Evolutionary conservation across 2,797 vertebrate genomes (phyloP), one percentile per base, ranked within the genome.

Genomic region (Syncerus caffer): DNA sequence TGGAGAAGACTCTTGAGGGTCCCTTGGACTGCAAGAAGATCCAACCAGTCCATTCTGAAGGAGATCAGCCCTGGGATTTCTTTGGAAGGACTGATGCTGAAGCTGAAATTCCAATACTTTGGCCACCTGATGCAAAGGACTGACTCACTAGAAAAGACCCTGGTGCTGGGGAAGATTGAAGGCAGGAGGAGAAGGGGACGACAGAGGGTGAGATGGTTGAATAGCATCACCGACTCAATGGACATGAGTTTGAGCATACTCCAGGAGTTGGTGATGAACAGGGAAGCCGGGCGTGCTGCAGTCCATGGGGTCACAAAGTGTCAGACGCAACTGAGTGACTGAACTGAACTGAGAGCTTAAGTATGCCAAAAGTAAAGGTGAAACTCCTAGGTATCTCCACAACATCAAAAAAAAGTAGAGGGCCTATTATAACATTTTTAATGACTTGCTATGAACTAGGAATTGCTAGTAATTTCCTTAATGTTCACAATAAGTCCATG

Each of bases 391-490:
- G 34, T 93, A 45, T 62, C 29, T 45, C 17, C 25, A 84, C 71
- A 17, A 51, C 16, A 74, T 6, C 83, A 23, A 92, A 86, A 23
- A 16, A 27, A 47, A 10, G 17, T 55, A 79, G 55, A 47, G 17
- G 31, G 10, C 2, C 85, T 87, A 74, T 38, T 84, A 57, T 38
- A 86, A 25, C 17, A 42, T 27, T 57, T 91, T 71, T 57, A 89
- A 60, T 95, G 31, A 71, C 51, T 93, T 85, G 5, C 27, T 87
- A 9, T 57, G 58, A 93, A 62, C 23, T 74, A 87, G 53, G 13
- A 25, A 57, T 90, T 92, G 17, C 45, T 88, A 27, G 45, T 80
- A 93, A 90, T 58, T 96, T 64, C 85, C 45, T 89, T 91, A 53
- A 85, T 85, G 31, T 55, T 76, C 9, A 42, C 47, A 89, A 13